Conservation (phyloP, 2,113 vertebrate genomes). For the Sceloporus undulatus region DNA sequence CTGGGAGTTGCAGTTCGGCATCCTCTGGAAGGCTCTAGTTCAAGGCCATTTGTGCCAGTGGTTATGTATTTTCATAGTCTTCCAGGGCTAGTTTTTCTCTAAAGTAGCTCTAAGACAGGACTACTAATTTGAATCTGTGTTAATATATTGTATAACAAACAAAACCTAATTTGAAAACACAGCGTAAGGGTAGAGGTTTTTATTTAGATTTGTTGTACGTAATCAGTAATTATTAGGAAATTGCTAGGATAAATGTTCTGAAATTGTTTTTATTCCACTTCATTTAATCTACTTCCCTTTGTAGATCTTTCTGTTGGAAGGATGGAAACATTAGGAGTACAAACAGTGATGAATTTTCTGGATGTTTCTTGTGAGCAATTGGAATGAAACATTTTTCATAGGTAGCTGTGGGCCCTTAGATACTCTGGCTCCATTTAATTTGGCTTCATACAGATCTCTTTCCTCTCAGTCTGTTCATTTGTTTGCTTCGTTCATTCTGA, state of each 20-base stretch:
- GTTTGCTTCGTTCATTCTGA: neutral
- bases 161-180: neutral
- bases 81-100: neutral
- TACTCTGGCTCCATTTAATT: neutral
- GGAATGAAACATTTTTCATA: neutral
- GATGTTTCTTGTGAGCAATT: neutral
- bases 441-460: neutral
- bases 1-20: no score
- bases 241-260: neutral
- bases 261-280: neutral
- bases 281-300: neutral
- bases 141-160: neutral
- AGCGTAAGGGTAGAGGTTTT: neutral
- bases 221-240: neutral
- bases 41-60: no score
- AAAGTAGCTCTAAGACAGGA: neutral
- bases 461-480: neutral
- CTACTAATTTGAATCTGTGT: neutral
- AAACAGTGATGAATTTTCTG: neutral
- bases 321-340: neutral
- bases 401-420: neutral
- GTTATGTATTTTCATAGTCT: neutral
- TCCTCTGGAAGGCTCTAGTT: no score
- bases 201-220: neutral
- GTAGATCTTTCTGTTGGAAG: neutral